Conservation (phyloP, 2,888 invertebrate species). For the Gonocerus acuteangulatus region DNA sequence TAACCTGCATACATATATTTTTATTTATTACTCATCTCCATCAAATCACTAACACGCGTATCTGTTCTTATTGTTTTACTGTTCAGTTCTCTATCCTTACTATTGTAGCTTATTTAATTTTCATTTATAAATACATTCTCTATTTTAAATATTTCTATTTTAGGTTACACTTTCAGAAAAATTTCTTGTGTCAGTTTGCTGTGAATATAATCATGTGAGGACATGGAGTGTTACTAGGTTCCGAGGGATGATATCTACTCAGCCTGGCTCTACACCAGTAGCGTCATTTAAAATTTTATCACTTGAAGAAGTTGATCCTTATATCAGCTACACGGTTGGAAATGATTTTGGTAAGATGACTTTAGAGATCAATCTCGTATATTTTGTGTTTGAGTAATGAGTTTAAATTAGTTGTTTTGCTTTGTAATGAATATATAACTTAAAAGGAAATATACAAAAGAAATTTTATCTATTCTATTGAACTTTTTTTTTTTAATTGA, state of each 20-base stretch:
- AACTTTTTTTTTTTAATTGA: too few species aligned
- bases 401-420: too few species aligned
- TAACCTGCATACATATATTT: too few species aligned
- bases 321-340: constrained; percentile 55
- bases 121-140: neutral
- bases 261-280: constrained; percentile 94
- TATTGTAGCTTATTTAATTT: neutral
- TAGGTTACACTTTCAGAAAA: constrained; percentile 90
- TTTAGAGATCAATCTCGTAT: too few species aligned
- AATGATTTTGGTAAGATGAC: constrained; percentile 62
- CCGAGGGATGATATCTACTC: constrained; percentile 96
- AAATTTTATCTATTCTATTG: too few species aligned
- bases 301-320: constrained; percentile 61
- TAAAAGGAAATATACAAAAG: too few species aligned
- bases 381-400: too few species aligned
- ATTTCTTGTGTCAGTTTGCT: constrained; percentile 90
- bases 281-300: constrained; percentile 96
- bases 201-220: constrained; percentile 95
- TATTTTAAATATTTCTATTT: constrained; percentile 29
- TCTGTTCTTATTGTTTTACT: too few species aligned
- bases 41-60: too few species aligned
- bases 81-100: too few species aligned
- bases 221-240: constrained; percentile 96
- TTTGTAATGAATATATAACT: too few species aligned
- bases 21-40: too few species aligned